Evolutionary conservation across 2,888 invertebrate species (phyloP), one percentile per base, ranked within the genome.

Genomic region (Drosophila borealis): DNA sequence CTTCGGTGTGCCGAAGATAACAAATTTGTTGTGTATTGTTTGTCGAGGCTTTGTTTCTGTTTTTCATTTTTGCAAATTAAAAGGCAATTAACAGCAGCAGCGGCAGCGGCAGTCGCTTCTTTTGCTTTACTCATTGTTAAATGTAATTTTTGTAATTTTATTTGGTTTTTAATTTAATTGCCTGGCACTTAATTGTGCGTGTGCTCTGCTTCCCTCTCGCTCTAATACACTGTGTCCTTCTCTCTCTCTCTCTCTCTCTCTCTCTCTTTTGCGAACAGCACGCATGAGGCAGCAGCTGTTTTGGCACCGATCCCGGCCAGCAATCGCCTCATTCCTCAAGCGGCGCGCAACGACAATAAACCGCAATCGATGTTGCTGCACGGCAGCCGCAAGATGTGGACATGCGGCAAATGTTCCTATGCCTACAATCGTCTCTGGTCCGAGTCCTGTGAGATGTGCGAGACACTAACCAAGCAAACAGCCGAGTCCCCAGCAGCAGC

Each of bases 351-450:
- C 81, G 92, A 92, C 81, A 92, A 91, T 88, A 91, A 90, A 75
- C 84, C 89, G 78, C 80, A 83, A 70, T 74, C 86, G 66, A 86
- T 64, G 45, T 63, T 78, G 66, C 68, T 74, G 48, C 71, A 69
- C 55, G 80, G 78, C 61, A 76, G 91, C 67, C 91, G 91, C 70
- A 90, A 96, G 80, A 96, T 96, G 95, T 98, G 98, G 97, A 96
- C 96, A 75, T 98, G 98, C 93, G 94, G 94, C 66, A 96, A 96
- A 92, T 98, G 98, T 92, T 97, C 97, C 91, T 98, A 96, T 93
- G 96, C 96, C 70, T 97, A 97, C 92, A 96, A 97, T 93, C 96
- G 96, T 74, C 94, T 96, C 90, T 96, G 96, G 94, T 95, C 95
- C 73, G 95, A 95, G 50, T 94, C 94, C 80, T 98, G 98, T 92